Evolutionary conservation across 2,113 vertebrate species (phyloP).

Genomic region (Ptilorrhoa leucosticta): DNA sequence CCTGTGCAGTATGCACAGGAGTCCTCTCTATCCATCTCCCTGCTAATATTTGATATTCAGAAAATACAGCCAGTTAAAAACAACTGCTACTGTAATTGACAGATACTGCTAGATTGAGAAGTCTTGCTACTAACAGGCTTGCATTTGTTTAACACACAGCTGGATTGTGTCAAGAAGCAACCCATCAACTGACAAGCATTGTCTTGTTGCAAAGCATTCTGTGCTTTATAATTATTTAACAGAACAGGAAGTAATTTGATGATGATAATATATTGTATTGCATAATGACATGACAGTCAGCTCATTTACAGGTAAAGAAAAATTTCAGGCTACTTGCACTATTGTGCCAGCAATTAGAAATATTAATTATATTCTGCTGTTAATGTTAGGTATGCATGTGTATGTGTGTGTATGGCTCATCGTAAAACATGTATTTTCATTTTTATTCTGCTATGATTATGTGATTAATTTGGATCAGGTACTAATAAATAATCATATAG

Average conservation of each 20-base stretch:
- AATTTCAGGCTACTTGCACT: neutral
- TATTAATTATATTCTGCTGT: neutral
- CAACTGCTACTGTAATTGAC: neutral
- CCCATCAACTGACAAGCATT: neutral
- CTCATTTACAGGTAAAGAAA: neutral
- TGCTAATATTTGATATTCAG: neutral
- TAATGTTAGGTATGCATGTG: neutral
- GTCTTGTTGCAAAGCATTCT: neutral
- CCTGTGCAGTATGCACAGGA: neutral
- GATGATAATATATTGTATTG: neutral
- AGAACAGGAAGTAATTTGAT: neutral
- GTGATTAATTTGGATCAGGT: neutral
- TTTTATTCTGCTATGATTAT: neutral
- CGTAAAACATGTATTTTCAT: neutral
- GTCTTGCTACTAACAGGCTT: neutral
- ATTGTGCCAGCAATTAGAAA: neutral
- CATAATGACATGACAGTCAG: neutral
- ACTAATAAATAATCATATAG: neutral
- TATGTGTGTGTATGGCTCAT: neutral
- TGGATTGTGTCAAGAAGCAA: neutral
- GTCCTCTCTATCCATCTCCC: neutral
- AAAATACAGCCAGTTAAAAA: neutral
- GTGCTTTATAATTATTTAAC: neutral
- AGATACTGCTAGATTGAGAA: slow-evolving; percentile 1
- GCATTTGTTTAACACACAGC: neutral